These are phyloP conservation scores for Andrena bicolor DNA, from an alignment of 2,888 invertebrate species.

Conservation along the genomic window DNA sequence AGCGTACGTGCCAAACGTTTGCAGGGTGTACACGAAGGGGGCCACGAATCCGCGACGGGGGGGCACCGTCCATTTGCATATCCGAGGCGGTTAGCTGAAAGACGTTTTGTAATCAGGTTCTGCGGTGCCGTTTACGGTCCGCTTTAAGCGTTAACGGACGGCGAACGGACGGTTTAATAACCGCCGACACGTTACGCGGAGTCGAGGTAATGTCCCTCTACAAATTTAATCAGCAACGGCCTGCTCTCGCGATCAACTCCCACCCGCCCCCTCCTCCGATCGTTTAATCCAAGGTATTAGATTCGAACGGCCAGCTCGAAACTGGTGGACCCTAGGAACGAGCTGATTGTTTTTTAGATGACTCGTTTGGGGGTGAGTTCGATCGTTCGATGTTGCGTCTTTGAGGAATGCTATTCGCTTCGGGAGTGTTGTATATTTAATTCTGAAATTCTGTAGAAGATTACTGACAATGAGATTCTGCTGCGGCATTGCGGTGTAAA, in stretches of 20 bases:
- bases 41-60: conserved; percentile 49
- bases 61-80: conserved; percentile 58
- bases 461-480: too few species aligned
- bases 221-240: conserved; percentile 42
- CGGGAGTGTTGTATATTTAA: too few species aligned
- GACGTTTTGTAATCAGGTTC: conserved; percentile 55
- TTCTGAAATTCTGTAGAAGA: too few species aligned
- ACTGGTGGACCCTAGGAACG: neutral
- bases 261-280: neutral
- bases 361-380: too few species aligned
- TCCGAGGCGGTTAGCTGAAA: conserved; percentile 43
- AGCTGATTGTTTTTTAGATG: neutral
- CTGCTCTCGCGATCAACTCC: neutral
- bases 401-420: too few species aligned
- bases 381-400: too few species aligned
- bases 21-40: conserved; percentile 45
- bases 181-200: conserved; percentile 21
- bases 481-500: too few species aligned
- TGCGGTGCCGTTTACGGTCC: conserved; percentile 24
- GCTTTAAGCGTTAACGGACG: conserved; percentile 39
- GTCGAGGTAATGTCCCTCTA: conserved; percentile 21
- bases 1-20: conserved; percentile 44
- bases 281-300: conserved; percentile 19
- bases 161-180: conserved; percentile 38
- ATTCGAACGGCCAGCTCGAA: neutral